Percentiles rank a stretch among this genome's conserved stretches.
phyloP scores from a whole-genome alignment of 2,888 invertebrate genomes.

The Sesamia inferens region DNA sequence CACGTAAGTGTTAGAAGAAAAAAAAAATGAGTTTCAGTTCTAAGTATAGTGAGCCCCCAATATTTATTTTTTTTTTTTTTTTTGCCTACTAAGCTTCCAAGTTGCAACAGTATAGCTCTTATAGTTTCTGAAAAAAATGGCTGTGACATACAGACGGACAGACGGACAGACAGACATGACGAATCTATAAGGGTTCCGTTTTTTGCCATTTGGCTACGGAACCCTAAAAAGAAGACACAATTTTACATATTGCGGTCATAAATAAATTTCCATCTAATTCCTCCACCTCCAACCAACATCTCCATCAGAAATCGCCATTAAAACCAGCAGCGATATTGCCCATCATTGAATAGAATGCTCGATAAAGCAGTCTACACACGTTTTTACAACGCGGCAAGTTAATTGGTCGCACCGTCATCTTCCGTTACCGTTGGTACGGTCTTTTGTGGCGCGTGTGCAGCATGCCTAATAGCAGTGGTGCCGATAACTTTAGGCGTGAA shows the following conservation, averaged over 20 bases:
- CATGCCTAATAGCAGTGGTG: slow-evolving; percentile 65
- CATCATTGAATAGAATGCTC: slow-evolving; percentile 64
- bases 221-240: background rate
- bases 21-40: too few species aligned
- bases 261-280: background rate
- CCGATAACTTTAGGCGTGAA: slow-evolving; percentile 42
- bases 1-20: too few species aligned
- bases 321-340: slow-evolving; percentile 42
- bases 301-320: slow-evolving; percentile 27
- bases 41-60: too few species aligned
- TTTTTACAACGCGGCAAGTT: slow-evolving; percentile 74
- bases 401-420: slow-evolving; percentile 73
- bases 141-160: too few species aligned
- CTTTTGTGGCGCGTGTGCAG: slow-evolving; percentile 72
- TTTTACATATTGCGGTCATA: background rate
- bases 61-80: too few species aligned
- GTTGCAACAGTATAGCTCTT: too few species aligned
- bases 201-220: too few species aligned
- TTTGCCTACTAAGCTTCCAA: too few species aligned
- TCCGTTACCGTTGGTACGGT: slow-evolving; percentile 67
- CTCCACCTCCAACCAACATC: background rate
- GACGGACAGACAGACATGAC: too few species aligned
- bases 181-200: too few species aligned
- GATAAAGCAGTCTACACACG: slow-evolving; percentile 74
- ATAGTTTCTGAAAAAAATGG: too few species aligned